phyloP scores from a whole-genome alignment of 2,797 vertebrate genomes.

The Hydrophis major region DNA sequence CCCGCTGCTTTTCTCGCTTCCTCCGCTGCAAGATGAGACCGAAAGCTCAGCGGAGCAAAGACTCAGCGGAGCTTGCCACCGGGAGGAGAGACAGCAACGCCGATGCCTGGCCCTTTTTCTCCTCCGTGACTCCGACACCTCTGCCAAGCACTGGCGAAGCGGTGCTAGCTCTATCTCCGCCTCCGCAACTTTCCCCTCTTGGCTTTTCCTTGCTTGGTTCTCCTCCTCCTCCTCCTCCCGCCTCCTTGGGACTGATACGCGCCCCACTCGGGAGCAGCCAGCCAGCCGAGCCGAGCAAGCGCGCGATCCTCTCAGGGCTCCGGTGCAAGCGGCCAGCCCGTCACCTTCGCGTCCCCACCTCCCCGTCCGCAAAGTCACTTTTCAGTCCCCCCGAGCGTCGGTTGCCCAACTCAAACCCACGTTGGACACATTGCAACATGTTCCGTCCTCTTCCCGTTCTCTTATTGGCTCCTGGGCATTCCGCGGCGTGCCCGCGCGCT shows the following conservation, averaged over 20 bases:
- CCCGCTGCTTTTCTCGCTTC: not conserved
- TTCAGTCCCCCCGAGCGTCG: slow-evolving; percentile 26
- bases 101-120: slow-evolving; percentile 4
- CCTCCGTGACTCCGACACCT: slow-evolving; percentile 25
- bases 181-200: slow-evolving; percentile 3
- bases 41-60: not conserved
- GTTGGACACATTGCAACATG: slow-evolving; percentile 78
- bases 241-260: not conserved
- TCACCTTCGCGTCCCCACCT: not conserved
- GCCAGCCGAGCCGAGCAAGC: not conserved
- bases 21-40: not conserved
- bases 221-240: not conserved
- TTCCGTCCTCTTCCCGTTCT: not conserved
- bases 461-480: slow-evolving; percentile 57
- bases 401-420: slow-evolving; percentile 72
- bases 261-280: not conserved
- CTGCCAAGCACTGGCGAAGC: not conserved
- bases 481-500: slow-evolving; percentile 24
- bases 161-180: not conserved
- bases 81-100: not conserved
- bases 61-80: not conserved
- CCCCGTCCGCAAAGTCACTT: not conserved
- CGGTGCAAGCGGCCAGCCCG: too few relatives aligned
- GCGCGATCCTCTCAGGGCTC: not conserved
- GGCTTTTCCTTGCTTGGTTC: not conserved